phyloP scores from a whole-genome alignment of 2,888 invertebrate species.

The Tethea ocularis region DNA sequence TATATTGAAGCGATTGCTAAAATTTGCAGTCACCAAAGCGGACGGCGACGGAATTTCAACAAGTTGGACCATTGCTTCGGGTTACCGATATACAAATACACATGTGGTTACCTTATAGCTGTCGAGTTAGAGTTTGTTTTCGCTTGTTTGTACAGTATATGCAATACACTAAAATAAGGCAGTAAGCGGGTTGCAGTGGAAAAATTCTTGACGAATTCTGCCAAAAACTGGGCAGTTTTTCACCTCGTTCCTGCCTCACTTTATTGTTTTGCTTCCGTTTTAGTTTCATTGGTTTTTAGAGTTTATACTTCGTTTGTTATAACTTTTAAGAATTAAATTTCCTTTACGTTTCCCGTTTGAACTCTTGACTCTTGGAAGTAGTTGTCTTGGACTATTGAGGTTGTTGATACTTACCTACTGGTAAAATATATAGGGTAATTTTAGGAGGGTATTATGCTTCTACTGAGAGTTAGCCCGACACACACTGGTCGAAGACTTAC shows the following conservation, averaged over 20 bases:
- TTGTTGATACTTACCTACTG: too few relatives aligned
- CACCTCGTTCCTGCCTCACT: slow-evolving; percentile 68
- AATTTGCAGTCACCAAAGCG: slow-evolving; percentile 65
- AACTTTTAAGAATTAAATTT: slow-evolving; percentile 24
- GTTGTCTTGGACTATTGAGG: background rate
- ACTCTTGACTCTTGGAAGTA: background rate
- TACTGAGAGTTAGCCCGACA: too few relatives aligned
- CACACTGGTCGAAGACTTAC: too few relatives aligned
- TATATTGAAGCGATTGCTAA: slow-evolving; percentile 48
- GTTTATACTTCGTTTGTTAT: slow-evolving; percentile 25
- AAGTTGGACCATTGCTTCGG: slow-evolving; percentile 70
- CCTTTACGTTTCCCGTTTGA: background rate
- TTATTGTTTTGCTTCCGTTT: slow-evolving; percentile 71
- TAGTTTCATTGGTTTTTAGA: slow-evolving; percentile 34
- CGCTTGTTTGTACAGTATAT: slow-evolving; percentile 15
- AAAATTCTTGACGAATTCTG: slow-evolving; percentile 80
- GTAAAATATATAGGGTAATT: too few relatives aligned
- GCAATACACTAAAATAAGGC: slow-evolving; percentile 17
- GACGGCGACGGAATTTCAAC: slow-evolving; percentile 80
- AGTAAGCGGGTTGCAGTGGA: slow-evolving; percentile 58
- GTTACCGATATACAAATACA: slow-evolving; percentile 48
- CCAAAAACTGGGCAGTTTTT: slow-evolving; percentile 78
- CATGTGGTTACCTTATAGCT: slow-evolving; percentile 40
- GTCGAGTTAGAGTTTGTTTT: slow-evolving; percentile 54
- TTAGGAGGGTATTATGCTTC: too few relatives aligned